A percentile compares a stretch with the other conserved stretches of the same genome.
Conservation (phyloP, 2,113 vertebrate genomes). For the Hystrix cristata region DNA sequence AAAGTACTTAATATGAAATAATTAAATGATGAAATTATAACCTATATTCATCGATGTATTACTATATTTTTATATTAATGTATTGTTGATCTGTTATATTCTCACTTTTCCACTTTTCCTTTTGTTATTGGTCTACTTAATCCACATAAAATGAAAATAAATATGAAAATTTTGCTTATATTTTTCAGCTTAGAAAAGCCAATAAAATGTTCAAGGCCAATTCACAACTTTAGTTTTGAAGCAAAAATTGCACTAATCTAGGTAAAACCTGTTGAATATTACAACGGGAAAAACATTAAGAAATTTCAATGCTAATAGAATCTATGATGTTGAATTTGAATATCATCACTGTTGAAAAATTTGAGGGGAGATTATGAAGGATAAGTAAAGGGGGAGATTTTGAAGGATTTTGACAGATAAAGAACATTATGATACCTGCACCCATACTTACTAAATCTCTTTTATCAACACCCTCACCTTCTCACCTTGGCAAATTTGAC, state of each 20-base stretch:
- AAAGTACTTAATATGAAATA: not conserved
- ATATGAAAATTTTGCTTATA: not conserved
- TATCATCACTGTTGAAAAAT: not conserved
- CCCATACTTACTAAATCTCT: not conserved
- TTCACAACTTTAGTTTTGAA: not conserved
- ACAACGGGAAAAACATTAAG: not conserved
- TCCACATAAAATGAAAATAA: not conserved
- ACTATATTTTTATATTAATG: slow-evolving; percentile 58
- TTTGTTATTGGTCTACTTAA: not conserved
- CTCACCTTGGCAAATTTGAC: not conserved
- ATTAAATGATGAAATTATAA: not conserved
- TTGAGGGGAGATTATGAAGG: not conserved
- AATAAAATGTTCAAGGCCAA: not conserved
- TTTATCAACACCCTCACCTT: not conserved
- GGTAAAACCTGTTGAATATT: not conserved
- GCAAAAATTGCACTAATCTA: not conserved
- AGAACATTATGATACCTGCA: not conserved
- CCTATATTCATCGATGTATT: not conserved
- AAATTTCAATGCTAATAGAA: not conserved
- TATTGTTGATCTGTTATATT: slow-evolving; percentile 43
- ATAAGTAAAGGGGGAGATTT: not conserved
- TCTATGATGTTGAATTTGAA: not conserved
- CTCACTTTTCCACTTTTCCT: not conserved
- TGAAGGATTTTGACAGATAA: not conserved
- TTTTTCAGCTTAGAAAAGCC: slow-evolving; percentile 10